Percentiles rank a stretch among this genome's conserved stretches.
These are phyloP conservation scores for Eulemur coronatus DNA, from an alignment of 2,797 vertebrate species.

Conservation along the genomic window DNA sequence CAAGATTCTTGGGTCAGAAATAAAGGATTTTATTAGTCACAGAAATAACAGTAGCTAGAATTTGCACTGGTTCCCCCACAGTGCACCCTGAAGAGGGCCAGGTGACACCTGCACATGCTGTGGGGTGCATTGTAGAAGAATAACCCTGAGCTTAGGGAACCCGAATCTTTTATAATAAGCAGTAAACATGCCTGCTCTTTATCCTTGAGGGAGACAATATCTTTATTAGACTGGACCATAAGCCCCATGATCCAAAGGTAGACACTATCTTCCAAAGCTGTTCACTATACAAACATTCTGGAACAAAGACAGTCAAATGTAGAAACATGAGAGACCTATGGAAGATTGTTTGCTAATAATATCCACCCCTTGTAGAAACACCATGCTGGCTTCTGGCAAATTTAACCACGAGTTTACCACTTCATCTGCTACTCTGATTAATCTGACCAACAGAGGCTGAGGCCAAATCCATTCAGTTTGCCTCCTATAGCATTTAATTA, in stretches of 20 bases:
- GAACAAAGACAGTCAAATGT: neutral
- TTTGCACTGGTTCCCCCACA: neutral
- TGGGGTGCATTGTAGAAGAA: neutral
- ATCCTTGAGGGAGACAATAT: neutral
- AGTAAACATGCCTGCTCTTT: neutral
- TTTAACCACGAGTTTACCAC: neutral
- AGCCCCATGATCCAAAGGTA: neutral
- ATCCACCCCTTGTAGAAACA: neutral
- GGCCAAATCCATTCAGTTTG: neutral
- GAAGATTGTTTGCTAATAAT: neutral
- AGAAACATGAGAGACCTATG: neutral
- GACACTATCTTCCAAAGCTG: neutral
- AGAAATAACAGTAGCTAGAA: neutral
- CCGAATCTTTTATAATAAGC: neutral
- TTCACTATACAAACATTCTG: neutral
- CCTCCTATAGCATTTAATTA: neutral
- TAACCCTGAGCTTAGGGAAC: neutral
- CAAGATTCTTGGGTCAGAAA: neutral
- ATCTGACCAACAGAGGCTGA: neutral
- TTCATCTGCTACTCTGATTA: neutral
- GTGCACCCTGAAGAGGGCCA: neutral
- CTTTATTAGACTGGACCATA: neutral
- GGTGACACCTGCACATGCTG: neutral
- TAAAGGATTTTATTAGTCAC: neutral
- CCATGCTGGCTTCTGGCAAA: neutral